These are phyloP conservation scores for Lepidurus couesii DNA, from an alignment of 1,140 invertebrate species.

Conservation along the genomic window DNA sequence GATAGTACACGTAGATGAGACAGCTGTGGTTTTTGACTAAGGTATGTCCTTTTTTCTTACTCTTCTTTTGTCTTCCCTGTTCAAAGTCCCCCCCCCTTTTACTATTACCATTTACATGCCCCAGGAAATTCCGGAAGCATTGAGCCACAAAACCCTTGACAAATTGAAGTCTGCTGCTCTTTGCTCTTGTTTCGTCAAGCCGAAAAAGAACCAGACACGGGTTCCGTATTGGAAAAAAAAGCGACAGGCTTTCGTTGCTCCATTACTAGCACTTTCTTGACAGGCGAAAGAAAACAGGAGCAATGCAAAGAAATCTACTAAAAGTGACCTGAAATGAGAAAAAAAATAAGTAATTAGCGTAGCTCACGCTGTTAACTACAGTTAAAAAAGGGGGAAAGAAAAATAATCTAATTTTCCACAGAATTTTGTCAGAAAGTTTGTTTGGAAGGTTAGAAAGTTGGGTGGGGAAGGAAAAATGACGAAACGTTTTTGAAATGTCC, in stretches of 20 bases:
- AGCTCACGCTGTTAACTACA: no score
- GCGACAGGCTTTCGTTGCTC: background rate
- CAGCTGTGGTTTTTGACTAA: background rate
- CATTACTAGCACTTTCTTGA: conserved; percentile 4
- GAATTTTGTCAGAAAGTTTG: background rate
- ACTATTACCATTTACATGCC: background rate
- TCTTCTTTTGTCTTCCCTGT: background rate
- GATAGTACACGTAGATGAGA: background rate
- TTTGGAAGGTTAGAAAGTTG: background rate
- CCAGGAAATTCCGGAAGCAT: conserved; percentile 9
- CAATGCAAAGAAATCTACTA: no score
- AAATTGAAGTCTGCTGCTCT: conserved; percentile 1
- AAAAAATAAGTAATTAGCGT: no score
- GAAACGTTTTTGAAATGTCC: background rate
- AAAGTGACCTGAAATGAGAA: no score
- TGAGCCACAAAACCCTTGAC: conserved; percentile 16
- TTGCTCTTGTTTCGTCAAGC: background rate
- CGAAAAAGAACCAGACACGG: background rate
- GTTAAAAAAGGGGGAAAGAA: no score
- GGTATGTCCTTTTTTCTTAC: background rate
- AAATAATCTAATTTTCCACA: background rate
- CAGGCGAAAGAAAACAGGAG: background rate
- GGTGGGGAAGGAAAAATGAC: background rate
- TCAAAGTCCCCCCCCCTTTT: background rate
- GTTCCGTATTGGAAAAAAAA: background rate